Evolutionary conservation across 2,113 vertebrate species (phyloP), one percentile per base, ranked within the genome.

Genomic region (Antechinus flavipes): DNA sequence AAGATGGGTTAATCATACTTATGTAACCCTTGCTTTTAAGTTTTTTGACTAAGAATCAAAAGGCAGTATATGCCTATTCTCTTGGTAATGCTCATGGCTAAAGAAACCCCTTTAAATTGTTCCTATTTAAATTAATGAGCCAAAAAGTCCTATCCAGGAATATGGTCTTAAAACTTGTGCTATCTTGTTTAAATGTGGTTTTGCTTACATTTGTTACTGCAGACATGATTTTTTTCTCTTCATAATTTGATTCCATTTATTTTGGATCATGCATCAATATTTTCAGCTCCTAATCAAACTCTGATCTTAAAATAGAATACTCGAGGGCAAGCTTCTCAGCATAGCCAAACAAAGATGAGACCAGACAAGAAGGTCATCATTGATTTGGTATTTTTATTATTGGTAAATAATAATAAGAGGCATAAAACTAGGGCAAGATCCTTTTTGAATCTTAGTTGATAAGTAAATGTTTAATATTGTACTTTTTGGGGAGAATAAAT

Each of bases 231-330:
- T 91, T 90, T 27, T 94, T 97, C 95, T 97, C 98, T 94, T 90
- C 93, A 53, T 96, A 90, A 96, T 97, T 97, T 93, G 97, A 91
- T 97, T 97, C 90, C 93, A 93, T 95, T 97, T 97, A 97, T 98
- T 98, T 98, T 93, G 94, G 97, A 94, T 97, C 96, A 97, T 94
- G 35, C 53, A 94, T 98, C 95, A 97, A 91, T 97, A 97, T 97
- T 97, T 98, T 94, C 97, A 92, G 93, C 98, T 98, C 93, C 89
- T 96, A 97, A 95, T 98, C 96, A 98, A 98, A 98, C 97, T 97
- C 94, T 55, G 52, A 92, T 93, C 54, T 54, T 90, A 90, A 93
- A 91, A 92, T 91, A 96, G 53, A 96, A 91, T 52, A 30, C 90
- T 54, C 90, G 90, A 90, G 49, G 46, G 30, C 89, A 95, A 91